phyloP scores from a whole-genome alignment of 2,888 invertebrate species.

The Colletes collaris region DNA sequence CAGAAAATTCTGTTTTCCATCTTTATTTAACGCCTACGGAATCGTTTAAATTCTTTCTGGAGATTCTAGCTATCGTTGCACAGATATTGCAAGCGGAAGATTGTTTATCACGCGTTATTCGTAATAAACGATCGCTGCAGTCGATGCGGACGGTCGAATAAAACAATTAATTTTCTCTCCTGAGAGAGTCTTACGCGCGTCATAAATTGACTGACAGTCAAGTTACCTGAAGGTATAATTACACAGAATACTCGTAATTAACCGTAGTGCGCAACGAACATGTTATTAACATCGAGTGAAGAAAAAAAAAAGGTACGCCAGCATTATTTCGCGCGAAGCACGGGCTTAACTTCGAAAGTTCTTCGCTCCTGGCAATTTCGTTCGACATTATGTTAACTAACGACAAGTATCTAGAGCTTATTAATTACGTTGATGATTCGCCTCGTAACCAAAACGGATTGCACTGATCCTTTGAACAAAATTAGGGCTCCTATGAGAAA shows the following conservation, averaged over 20 bases:
- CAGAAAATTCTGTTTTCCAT: neutral
- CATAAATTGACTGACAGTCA: slow-evolving; percentile 42
- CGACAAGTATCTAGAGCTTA: slow-evolving; percentile 4
- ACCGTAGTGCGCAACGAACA: slow-evolving; percentile 38
- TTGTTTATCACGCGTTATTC: slow-evolving; percentile 24
- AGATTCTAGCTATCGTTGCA: neutral
- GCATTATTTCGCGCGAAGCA: slow-evolving; percentile 15
- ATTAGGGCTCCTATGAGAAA: too few relatives aligned
- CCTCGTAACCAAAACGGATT: neutral
- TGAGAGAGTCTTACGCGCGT: slow-evolving; percentile 28
- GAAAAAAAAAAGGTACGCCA: neutral
- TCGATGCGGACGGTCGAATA: slow-evolving; percentile 29
- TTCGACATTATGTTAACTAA: slow-evolving; percentile 21
- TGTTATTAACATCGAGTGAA: slow-evolving; percentile 42
- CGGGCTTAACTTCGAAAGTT: slow-evolving; percentile 24
- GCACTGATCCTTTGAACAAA: neutral
- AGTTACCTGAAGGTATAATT: slow-evolving; percentile 43
- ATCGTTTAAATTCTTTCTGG: neutral
- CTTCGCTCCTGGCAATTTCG: slow-evolving; percentile 6
- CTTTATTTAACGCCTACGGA: neutral
- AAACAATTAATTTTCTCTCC: slow-evolving; percentile 46
- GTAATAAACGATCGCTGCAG: slow-evolving; percentile 28
- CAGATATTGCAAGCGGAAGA: neutral
- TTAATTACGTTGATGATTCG: slow-evolving; percentile 19
- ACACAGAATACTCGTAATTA: slow-evolving; percentile 46